Evolutionary conservation across 2,113 vertebrate species (phyloP).

Genomic region (Aptenodytes patagonicus): DNA sequence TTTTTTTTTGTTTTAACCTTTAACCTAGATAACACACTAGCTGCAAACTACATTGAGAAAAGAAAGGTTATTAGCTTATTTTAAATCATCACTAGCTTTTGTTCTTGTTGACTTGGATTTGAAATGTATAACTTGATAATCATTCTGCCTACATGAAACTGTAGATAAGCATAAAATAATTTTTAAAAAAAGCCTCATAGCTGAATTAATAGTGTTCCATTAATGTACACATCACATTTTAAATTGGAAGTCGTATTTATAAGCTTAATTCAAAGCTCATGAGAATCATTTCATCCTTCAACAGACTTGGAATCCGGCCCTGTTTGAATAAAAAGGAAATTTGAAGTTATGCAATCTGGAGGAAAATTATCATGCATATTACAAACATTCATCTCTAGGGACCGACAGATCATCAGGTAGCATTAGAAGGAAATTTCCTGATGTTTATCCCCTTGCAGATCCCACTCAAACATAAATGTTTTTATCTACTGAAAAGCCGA

Average conservation of each 20-base stretch:
- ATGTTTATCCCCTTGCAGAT: constrained; percentile 10
- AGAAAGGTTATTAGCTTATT: neutral
- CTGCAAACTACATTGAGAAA: neutral
- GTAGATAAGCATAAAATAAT: neutral
- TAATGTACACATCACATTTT: neutral
- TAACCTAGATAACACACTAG: neutral
- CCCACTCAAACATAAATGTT: neutral
- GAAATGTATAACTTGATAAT: neutral
- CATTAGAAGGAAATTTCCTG: constrained; percentile 43
- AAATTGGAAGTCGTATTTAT: neutral
- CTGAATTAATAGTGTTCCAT: neutral
- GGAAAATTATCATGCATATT: neutral
- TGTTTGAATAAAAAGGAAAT: neutral
- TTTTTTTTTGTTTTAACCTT: neutral
- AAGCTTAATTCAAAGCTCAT: neutral
- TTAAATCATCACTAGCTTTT: neutral
- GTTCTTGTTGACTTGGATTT: neutral
- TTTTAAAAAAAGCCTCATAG: neutral
- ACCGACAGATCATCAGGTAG: neutral
- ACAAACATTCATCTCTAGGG: neutral
- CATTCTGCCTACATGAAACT: neutral
- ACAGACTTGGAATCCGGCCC: neutral
- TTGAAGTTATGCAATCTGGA: neutral
- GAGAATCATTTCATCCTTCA: neutral
- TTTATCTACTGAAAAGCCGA: constrained; percentile 10